Base-by-base conservation (phyloP, 2,888 invertebrate genomes). In the Atethmia centrago region DNA sequence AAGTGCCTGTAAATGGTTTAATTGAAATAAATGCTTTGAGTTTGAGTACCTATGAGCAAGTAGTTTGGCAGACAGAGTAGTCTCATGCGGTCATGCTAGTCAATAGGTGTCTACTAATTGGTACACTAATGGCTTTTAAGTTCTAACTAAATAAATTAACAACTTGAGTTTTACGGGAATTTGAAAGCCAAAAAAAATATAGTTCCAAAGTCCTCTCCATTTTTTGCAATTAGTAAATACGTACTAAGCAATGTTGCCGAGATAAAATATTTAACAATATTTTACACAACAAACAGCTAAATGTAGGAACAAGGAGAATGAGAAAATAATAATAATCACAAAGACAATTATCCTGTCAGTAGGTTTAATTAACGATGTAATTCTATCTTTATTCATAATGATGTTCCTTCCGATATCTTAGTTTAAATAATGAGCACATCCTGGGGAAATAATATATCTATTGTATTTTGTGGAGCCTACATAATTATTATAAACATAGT, bases 361-460 rank as follows among this genome's bases (percentile, higher is more conserved):
- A 45, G 51, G 55, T 51, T 62, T 45, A 74, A 62, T 61, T 64
- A 71, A 64, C 51, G 64, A 70, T 62, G 82, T 82, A 79, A 82
- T 79, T 68, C 56, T 45, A 78, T 74, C 40, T 82, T 31, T 14
- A 36, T 1, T 9, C 19, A 19, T 73, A 61, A 82, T 78, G 56
- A 82, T 67, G 73, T 12, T 45, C 21, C 16, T 68, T 42, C 65
- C 47, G 40, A 64, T 21, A 70, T 66, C 36, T 51, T 71, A 56
- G 31, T 65, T 25, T 55, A 56, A 40, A 71, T 79, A 80, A 80
- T 65, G 70, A 79, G 59, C 36, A 62, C 25, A 53, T 80, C 47
- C 47, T 53, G 28, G n/a, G 14, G 40, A 64, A 58, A 36, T 49
- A n/a, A n/a, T n/a, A n/a, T n/a, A n/a, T n/a, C n/a, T 64, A 14